These are phyloP conservation scores for Girardia tigrina DNA, from an alignment of 2,888 invertebrate species.

Conservation along the genomic window DNA sequence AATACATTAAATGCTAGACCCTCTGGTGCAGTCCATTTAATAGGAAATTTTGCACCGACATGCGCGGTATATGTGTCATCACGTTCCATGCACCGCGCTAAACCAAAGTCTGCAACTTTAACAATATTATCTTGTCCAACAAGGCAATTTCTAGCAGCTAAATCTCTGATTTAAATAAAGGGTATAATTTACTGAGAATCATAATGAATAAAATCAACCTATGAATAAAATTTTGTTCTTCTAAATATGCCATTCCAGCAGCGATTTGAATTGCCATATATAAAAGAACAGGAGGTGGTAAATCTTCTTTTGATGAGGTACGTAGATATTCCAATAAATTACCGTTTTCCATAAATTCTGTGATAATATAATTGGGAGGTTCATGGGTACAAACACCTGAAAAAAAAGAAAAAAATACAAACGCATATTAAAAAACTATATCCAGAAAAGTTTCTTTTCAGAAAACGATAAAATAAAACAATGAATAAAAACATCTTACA, in stretches of 20 bases:
- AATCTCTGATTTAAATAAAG: too few relatives aligned
- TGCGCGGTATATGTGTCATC: constrained; percentile 98
- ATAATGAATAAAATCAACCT: constrained; percentile 32
- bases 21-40: constrained; percentile 99
- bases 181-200: too few relatives aligned
- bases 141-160: constrained; percentile 92
- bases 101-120: constrained; percentile 95
- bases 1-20: constrained; percentile 97
- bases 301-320: constrained; percentile 59
- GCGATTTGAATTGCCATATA: constrained; percentile 99
- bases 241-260: constrained; percentile 93
- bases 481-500: too few relatives aligned
- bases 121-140: constrained; percentile 92
- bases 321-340: constrained; percentile 89
- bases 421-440: too few relatives aligned
- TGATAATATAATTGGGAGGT: constrained; percentile 97
- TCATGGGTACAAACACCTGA: constrained; percentile 82
- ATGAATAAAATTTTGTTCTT: constrained; percentile 74
- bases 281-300: constrained; percentile 86
- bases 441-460: too few relatives aligned
- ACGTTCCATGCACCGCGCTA: constrained; percentile 60
- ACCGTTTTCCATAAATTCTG: constrained; percentile 96
- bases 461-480: too few relatives aligned
- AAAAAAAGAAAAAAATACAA: too few relatives aligned
- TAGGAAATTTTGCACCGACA: constrained; percentile 96